Evolutionary conservation across 2,113 vertebrate genomes (phyloP).

Genomic region (Sylvilagus bachmani): DNA sequence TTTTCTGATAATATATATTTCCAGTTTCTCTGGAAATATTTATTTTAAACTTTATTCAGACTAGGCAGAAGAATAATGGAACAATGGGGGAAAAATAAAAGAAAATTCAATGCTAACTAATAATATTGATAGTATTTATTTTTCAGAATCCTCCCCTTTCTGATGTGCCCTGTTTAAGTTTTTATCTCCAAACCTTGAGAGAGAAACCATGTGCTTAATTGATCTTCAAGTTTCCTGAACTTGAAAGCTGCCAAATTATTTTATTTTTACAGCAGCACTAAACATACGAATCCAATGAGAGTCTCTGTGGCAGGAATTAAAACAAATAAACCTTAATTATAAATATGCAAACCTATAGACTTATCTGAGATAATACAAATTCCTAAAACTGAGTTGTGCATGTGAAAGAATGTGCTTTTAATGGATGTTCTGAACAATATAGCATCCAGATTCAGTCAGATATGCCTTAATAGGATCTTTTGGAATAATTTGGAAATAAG

Average conservation of each 20-base stretch:
- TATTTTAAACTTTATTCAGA: not conserved
- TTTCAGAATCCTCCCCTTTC: not conserved
- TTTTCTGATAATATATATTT: not conserved
- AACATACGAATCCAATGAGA: not conserved
- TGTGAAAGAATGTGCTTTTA: not conserved
- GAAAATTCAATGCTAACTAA: not conserved
- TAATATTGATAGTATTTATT: not conserved
- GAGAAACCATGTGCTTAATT: not conserved
- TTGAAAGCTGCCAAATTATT: not conserved
- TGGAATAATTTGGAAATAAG: constrained; percentile 63
- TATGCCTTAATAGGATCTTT: not conserved
- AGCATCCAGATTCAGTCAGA: not conserved
- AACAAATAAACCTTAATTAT: not conserved
- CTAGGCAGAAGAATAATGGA: not conserved
- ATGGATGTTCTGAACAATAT: not conserved
- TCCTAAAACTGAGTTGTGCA: not conserved
- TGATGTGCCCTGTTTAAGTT: not conserved
- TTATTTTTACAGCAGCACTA: constrained; percentile 8
- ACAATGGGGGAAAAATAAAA: too few species aligned
- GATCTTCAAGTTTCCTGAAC: not conserved
- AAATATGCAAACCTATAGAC: not conserved
- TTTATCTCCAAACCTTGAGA: not conserved
- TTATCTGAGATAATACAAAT: not conserved
- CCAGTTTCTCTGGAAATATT: too few species aligned
- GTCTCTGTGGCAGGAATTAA: not conserved